Percentiles rank a stretch among this genome's conserved stretches.
phyloP scores from a whole-genome alignment of 2,797 vertebrate species.

The Enoplosus armatus region DNA sequence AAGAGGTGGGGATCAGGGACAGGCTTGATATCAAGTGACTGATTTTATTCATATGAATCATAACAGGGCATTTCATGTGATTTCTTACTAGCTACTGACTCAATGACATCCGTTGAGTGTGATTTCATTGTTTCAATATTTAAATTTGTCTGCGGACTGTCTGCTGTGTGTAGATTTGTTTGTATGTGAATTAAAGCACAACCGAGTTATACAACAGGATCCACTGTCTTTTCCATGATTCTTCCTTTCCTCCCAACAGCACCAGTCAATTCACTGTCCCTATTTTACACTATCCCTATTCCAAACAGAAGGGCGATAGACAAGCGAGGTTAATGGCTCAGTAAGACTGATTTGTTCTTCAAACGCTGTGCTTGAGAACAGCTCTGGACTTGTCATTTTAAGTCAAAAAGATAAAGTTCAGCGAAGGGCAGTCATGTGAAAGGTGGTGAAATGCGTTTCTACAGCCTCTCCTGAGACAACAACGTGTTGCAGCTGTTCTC shows the following conservation, averaged over 20 bases:
- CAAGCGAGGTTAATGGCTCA: slow-evolving; percentile 6
- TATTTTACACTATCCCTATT: slow-evolving; percentile 19
- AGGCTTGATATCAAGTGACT: slow-evolving; percentile 59
- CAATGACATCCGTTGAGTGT: neutral
- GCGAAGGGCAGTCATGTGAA: slow-evolving; percentile 31
- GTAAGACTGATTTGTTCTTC: slow-evolving; percentile 3
- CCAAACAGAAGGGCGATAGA: neutral
- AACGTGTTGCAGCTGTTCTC: slow-evolving; percentile 65
- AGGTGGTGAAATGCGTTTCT: slow-evolving; percentile 20
- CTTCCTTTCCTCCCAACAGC: neutral
- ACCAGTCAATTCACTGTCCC: neutral
- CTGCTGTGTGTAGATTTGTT: no score
- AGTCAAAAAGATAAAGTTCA: slow-evolving; percentile 38
- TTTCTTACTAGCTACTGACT: neutral
- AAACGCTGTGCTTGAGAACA: slow-evolving; percentile 3
- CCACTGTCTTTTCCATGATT: neutral
- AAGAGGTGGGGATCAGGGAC: slow-evolving; percentile 56
- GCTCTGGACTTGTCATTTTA: neutral
- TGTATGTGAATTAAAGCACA: neutral
- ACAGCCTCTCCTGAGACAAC: slow-evolving; percentile 36
- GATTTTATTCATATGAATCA: slow-evolving; percentile 33
- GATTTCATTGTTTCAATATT: neutral
- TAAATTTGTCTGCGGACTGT: no score
- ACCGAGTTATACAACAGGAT: neutral
- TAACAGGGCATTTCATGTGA: neutral